A percentile compares a stretch with the other conserved stretches of the same genome.
phyloP scores from a whole-genome alignment of 2,888 invertebrate genomes.

The Lochmaea capreae region DNA sequence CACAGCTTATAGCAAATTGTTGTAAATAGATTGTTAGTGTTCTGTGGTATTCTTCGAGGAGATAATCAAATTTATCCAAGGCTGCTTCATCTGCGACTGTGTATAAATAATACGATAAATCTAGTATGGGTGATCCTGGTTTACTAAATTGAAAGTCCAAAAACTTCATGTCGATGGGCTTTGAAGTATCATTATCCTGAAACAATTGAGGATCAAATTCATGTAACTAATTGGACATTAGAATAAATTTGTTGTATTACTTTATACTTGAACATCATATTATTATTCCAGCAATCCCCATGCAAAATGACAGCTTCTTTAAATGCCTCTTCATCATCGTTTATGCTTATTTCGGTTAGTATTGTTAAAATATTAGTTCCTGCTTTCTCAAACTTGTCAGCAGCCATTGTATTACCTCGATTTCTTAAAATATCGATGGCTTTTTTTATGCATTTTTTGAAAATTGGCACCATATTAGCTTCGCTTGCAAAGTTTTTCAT shows the following conservation, averaged over 20 bases:
- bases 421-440: constrained; percentile 42
- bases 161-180: constrained; percentile 52
- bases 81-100: constrained; percentile 47
- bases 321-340: constrained; percentile 13
- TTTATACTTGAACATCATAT: constrained; percentile 57
- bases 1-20: constrained; percentile 46
- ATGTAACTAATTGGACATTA: background rate
- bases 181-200: constrained; percentile 45
- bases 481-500: constrained; percentile 46
- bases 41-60: constrained; percentile 51
- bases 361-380: constrained; percentile 40
- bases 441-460: constrained; percentile 40
- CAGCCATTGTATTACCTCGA: constrained; percentile 28
- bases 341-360: constrained; percentile 12
- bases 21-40: constrained; percentile 47
- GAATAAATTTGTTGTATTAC: constrained; percentile 37
- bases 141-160: constrained; percentile 54
- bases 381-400: constrained; percentile 44
- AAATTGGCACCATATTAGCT: constrained; percentile 36
- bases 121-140: constrained; percentile 52
- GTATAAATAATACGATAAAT: constrained; percentile 56
- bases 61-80: constrained; percentile 50
- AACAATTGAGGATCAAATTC: constrained; percentile 27
- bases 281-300: constrained; percentile 59
- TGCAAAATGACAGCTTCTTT: constrained; percentile 42